Evolutionary conservation across 2,113 vertebrate species (phyloP).

Genomic region (Tyrannus savana): DNA sequence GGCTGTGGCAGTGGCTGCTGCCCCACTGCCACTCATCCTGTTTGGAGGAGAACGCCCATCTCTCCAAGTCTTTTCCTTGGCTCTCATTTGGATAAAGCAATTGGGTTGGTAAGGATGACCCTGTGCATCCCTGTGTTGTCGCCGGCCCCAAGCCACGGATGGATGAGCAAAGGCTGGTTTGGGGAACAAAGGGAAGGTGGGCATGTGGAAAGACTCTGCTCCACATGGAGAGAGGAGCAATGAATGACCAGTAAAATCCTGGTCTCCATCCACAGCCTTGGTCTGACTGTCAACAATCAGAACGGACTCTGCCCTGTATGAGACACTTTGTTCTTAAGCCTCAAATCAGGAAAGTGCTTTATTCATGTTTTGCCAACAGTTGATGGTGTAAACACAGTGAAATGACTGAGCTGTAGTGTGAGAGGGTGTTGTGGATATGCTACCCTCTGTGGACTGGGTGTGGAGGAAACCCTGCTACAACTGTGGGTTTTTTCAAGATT

Average conservation of each 20-base stretch:
- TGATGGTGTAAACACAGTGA: not conserved
- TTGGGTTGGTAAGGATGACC: not conserved
- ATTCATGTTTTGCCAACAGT: not conserved
- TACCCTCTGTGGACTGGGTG: not conserved
- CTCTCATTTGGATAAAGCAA: not conserved
- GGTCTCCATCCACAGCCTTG: not conserved
- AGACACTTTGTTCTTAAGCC: not conserved
- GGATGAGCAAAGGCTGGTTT: not conserved
- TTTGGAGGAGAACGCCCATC: not conserved
- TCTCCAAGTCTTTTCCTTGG: not conserved
- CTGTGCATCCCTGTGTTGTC: not conserved
- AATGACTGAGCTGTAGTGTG: not conserved
- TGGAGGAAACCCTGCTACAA: not conserved
- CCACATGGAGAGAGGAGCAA: fast-evolving
- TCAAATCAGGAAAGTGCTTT: not conserved
- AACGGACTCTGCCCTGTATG: not conserved
- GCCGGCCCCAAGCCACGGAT: not conserved
- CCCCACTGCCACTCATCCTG: not conserved
- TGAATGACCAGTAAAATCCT: not conserved
- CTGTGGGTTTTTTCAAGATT: not conserved
- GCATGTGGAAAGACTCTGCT: not conserved
- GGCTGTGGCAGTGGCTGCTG: not conserved
- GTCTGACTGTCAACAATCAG: not conserved
- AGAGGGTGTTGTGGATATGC: not conserved
- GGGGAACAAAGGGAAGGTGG: not conserved